These are phyloP conservation scores for Oedothorax gibbosus DNA, from an alignment of 1,140 invertebrate species.

Conservation along the genomic window DNA sequence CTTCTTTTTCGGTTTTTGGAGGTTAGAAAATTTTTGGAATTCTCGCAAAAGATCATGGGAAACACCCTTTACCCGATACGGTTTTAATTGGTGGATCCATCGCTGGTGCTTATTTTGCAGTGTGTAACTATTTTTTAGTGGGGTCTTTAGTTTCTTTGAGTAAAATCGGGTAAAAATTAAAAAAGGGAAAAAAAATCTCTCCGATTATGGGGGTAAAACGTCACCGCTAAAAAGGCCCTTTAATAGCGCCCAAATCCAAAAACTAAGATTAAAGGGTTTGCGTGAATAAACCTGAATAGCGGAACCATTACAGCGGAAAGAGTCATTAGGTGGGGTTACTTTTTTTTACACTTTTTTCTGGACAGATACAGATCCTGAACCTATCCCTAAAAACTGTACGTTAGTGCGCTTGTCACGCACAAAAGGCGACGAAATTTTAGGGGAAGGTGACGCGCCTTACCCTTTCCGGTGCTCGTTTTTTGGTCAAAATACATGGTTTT, in stretches of 20 bases:
- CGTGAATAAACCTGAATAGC: conserved; percentile 14
- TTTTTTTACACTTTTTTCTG: too few species aligned
- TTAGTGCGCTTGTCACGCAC: conserved; percentile 4
- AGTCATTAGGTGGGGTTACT: too few species aligned
- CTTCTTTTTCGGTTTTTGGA: background rate
- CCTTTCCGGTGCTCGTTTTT: background rate
- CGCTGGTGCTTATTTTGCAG: background rate
- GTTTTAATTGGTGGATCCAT: conserved; percentile 2
- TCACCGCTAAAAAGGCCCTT: conserved; percentile 25
- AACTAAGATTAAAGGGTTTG: background rate
- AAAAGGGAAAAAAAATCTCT: conserved; percentile 49
- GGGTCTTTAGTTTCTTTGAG: background rate
- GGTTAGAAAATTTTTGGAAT: conserved; percentile 28
- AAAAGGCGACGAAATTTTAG: background rate
- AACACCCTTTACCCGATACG: conserved; percentile 1
- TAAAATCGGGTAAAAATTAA: conserved; percentile 34
- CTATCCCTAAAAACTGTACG: too few species aligned
- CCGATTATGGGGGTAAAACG: conserved; percentile 37
- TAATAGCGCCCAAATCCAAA: conserved; percentile 23
- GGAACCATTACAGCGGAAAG: conserved; percentile 32
- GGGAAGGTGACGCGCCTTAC: background rate
- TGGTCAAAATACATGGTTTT: background rate
- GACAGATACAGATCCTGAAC: too few species aligned
- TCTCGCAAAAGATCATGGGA: conserved; percentile 31
- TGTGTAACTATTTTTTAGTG: background rate